Base-by-base conservation (phyloP, 2,888 invertebrate species). In the Meloe dianella region DNA sequence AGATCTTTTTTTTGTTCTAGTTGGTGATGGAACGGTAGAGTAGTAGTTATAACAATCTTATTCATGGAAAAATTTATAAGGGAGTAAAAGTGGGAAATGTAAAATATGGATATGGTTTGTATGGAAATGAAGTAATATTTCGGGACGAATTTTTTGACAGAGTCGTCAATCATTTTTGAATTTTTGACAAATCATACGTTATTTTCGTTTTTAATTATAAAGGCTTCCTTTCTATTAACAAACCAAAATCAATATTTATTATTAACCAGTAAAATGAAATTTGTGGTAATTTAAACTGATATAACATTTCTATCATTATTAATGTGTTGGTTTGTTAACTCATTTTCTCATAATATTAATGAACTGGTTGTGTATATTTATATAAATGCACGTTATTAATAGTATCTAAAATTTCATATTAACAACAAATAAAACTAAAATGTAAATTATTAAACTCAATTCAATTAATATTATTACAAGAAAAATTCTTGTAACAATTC, bases 81-180 rank as follows among this genome's bases (percentile, higher is more conserved):
- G 20, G 22, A 51, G 17, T 8, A 0, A 17, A 20, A 22, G 8
- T 6, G 10, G 22, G 5, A 51, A 51, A 51, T 22, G 51, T 20
- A 51, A 51, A 51, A 22, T 51, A 22, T 22, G 2, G 51, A 51
- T 51, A 22, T 22, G 51, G 51, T 22, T 51, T 51, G 9, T 47
- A 24, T 24, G 22, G 54, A 54, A 54, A 54, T 54, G 20, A 22
- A 12, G 22, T 22, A 51, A 51, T 22, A 51, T 54, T 54, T 54
- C 24, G 54, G 4, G 5, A 24, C 24, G 24, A 6, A 54, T 54
- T 54, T 54, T 54, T 27, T 24, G 27, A 14, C 14, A 54, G 24
- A 54, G 24, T 54, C 54, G 54, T 54, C 54, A 54, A 27, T 54
- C 54, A 54, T 54, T 27, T 22, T 27, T 54, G 54, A 54, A 54